phyloP scores from a whole-genome alignment of 2,888 invertebrate genomes.

The Myopa testacea region DNA sequence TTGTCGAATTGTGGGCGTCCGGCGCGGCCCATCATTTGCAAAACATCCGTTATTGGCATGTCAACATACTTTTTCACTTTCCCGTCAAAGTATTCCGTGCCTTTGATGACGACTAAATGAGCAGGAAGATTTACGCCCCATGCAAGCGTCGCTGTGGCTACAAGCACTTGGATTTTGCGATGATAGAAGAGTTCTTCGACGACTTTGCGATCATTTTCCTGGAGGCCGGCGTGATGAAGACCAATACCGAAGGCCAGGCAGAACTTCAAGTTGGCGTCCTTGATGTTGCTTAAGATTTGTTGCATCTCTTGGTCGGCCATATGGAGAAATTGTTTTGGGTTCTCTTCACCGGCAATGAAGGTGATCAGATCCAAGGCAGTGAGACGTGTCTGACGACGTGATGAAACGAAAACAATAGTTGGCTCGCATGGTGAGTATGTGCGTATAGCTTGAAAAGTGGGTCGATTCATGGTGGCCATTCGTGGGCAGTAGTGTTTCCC shows the following conservation, averaged over 20 bases:
- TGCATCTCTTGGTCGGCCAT: constrained; percentile 90
- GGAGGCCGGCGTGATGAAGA: constrained; percentile 97
- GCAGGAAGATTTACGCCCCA: constrained; percentile 99
- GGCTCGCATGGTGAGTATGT: constrained; percentile 94
- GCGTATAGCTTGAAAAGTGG: constrained; percentile 94
- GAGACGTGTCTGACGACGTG: constrained; percentile 93
- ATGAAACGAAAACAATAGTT: constrained; percentile 94
- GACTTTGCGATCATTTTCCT: constrained; percentile 89
- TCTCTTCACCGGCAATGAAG: constrained; percentile 87
- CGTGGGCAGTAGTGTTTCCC: constrained; percentile 96
- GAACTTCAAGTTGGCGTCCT: constrained; percentile 91
- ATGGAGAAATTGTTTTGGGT: constrained; percentile 95
- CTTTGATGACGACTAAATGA: constrained; percentile 97
- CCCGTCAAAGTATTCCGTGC: constrained; percentile 98
- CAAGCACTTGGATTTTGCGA: constrained; percentile 94
- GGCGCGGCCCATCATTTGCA: constrained; percentile 99
- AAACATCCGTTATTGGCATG: constrained; percentile 99
- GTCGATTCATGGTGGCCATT: constrained; percentile 99
- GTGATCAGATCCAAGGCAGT: constrained; percentile 96
- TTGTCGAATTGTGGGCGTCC: constrained; percentile 98
- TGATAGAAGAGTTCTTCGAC: constrained; percentile 95
- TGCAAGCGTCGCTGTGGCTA: constrained; percentile 97
- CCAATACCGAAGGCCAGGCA: constrained; percentile 98
- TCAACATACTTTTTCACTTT: constrained; percentile 97
- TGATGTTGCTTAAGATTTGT: constrained; percentile 76